Evolutionary conservation across 2,888 invertebrate genomes (phyloP).

Genomic region (Eristalis intricaria): DNA sequence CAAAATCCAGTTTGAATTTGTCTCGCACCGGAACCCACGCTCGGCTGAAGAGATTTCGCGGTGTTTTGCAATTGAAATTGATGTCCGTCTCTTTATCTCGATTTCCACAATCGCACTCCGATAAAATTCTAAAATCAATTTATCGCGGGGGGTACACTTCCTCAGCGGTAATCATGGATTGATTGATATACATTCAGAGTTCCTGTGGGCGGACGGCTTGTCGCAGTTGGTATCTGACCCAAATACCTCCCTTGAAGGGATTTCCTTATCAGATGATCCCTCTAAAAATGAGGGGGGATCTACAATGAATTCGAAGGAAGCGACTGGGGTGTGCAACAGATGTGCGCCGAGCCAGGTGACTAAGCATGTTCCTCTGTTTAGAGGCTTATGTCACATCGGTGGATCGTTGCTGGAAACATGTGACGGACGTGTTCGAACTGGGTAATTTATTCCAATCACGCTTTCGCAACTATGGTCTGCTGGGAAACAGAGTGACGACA

Average conservation of each 20-base stretch:
- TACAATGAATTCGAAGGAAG: too few relatives aligned
- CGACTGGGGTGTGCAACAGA: slow-evolving; percentile 11
- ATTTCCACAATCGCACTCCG: not conserved
- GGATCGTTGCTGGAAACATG: not conserved
- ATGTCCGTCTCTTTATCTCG: not conserved
- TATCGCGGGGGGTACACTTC: not conserved
- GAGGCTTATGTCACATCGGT: not conserved
- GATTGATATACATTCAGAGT: slow-evolving; percentile 10
- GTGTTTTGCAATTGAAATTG: slow-evolving; percentile 2
- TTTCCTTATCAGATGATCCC: not conserved
- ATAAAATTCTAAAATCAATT: slow-evolving; percentile 32
- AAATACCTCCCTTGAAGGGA: slow-evolving; percentile 15
- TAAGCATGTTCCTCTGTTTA: not conserved
- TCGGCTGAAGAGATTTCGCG: not conserved
- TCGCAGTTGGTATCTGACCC: slow-evolving; percentile 17
- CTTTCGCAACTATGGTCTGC: not conserved
- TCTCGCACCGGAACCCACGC: not conserved
- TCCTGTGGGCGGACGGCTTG: not conserved
- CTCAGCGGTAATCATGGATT: not conserved
- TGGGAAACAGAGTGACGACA: not conserved
- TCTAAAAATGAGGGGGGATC: not conserved
- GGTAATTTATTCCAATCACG: not conserved
- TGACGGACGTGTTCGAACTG: not conserved
- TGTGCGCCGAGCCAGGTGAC: not conserved
- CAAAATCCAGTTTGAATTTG: slow-evolving; percentile 37